These are phyloP conservation scores for Zapornia atra DNA, from an alignment of 2,113 vertebrate species.

Conservation along the genomic window DNA sequence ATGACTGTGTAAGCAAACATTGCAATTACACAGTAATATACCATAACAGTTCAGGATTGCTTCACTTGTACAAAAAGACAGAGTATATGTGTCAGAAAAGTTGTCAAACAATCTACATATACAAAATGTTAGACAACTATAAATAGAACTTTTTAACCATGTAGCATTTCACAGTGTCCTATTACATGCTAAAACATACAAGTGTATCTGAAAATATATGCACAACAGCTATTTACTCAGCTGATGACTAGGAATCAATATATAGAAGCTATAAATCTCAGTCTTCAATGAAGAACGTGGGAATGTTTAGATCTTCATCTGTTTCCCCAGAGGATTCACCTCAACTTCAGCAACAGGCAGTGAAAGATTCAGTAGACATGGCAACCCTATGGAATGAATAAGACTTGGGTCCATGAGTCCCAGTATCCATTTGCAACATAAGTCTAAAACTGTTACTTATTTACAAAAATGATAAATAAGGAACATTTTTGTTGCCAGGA, in stretches of 20 bases:
- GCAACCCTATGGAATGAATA: not conserved
- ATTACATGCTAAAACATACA: not conserved
- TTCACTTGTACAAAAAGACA: not conserved
- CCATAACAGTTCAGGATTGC: not conserved
- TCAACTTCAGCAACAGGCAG: not conserved
- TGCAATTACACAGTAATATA: not conserved
- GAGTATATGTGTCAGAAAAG: not conserved
- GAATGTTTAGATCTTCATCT: not conserved
- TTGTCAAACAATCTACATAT: not conserved
- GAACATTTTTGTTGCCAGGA: not conserved
- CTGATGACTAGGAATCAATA: not conserved
- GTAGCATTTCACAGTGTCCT: not conserved
- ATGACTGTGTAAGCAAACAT: not conserved
- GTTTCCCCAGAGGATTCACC: not conserved
- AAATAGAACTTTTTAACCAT: not conserved
- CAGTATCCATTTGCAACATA: not conserved
- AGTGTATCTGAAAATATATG: not conserved
- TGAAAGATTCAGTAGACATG: not conserved
- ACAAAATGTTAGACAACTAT: not conserved
- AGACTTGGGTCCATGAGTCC: not conserved
- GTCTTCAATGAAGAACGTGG: not conserved
- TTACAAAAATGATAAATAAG: not conserved
- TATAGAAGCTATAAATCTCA: not conserved
- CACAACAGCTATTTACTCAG: not conserved
- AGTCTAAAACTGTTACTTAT: not conserved